Evolutionary conservation across 2,888 invertebrate species (phyloP), one percentile per base, ranked within the genome.

Genomic region (Thyatira batis): DNA sequence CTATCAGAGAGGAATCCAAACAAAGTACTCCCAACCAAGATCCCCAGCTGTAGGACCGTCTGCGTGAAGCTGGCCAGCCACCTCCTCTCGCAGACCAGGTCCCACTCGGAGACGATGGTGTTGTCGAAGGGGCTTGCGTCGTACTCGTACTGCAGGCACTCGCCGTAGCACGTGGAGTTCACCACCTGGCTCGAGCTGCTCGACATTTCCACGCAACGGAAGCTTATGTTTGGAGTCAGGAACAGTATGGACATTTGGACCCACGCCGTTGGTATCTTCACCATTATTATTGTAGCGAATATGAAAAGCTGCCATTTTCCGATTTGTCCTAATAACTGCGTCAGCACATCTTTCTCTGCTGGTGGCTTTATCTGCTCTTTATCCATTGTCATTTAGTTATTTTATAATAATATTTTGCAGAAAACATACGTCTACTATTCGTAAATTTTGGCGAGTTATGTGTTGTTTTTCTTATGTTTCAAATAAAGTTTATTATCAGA

Each of bases 81-180:
- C 1, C 84, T 79, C 23, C 87, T 87, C 9, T 89, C 85, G 71
- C 95, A 95, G 0, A 94, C 93, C 57, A 95, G 82, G 73, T 94
- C 88, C 94, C 94, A 95, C 92, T 95, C 93, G 0, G 93, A 93
- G 43, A 92, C 84, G 20, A 95, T 94, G 0, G 94, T 95, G n/a
- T 45, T 11, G 50, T n/a, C 25, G 17, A 39, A 39, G 1, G 39
- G 39, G 2, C 39, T 39, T 0, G 39, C 1, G n/a, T 23, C 23
- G 13, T 46, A 46, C 25, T 46, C 45, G 45, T 46, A 46, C 17
- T 25, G 5, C 23, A 25, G 6, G 20, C 45, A 46, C 23, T 46
- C 45, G 6, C 17, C 17, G 25, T 46, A 46, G 8, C 45, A 46
- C n/a, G 45, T 46, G 2, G 45, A 46, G 6, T 46, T 46, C 8